Evolutionary conservation across 1,140 invertebrate species (phyloP).

Genomic region (Drosophila ambigua): DNA sequence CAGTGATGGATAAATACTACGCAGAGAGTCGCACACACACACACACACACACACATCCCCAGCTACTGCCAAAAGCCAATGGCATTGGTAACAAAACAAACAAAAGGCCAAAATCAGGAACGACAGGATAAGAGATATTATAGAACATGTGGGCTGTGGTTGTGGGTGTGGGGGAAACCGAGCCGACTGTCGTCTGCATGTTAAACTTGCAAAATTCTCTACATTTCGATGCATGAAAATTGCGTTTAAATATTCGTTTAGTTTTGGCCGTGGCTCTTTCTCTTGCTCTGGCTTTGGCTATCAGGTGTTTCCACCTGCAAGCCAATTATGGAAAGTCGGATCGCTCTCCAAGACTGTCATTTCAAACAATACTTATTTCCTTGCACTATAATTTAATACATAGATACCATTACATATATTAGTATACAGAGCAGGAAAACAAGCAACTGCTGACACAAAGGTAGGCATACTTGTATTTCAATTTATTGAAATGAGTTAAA

Average conservation of each 20-base stretch:
- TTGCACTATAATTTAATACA: constrained; percentile 22
- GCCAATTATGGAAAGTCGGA: constrained; percentile 21
- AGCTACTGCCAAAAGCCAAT: constrained; percentile 38
- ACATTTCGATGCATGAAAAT: constrained; percentile 72
- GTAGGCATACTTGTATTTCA: constrained; percentile 6
- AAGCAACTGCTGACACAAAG: not conserved
- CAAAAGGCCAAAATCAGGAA: constrained; percentile 32
- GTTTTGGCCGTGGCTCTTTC: constrained; percentile 23
- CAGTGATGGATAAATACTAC: constrained; percentile 81
- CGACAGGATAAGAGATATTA: constrained; percentile 56
- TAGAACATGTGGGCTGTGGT: not conserved
- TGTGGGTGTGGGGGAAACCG: constrained; percentile 21
- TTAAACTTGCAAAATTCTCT: constrained; percentile 54
- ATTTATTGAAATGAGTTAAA: not conserved
- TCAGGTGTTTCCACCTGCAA: constrained; percentile 39
- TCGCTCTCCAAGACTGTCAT: constrained; percentile 14
- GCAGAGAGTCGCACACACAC: constrained; percentile 45
- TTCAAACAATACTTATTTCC: constrained; percentile 30
- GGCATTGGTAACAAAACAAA: constrained; percentile 37
- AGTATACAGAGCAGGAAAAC: constrained; percentile 9
- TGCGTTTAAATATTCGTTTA: constrained; percentile 55
- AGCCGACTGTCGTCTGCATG: constrained; percentile 65
- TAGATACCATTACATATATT: constrained; percentile 24
- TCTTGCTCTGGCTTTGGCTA: not conserved
- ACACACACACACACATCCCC: constrained; percentile 32